phyloP scores from a whole-genome alignment of 2,113 vertebrate species.

The Pseudopipra pipra region DNA sequence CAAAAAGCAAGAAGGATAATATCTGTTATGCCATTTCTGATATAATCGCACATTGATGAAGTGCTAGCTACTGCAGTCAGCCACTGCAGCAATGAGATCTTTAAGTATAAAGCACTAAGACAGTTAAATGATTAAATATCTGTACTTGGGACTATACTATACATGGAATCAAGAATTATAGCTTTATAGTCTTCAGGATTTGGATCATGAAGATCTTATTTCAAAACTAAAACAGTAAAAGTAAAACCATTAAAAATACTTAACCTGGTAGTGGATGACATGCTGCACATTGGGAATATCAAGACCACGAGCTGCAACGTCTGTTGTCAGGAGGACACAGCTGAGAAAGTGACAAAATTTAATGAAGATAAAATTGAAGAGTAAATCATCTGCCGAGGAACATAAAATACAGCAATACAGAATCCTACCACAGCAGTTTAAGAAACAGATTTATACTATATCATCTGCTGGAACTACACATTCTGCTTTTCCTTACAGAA shows the following conservation, averaged over 20 bases:
- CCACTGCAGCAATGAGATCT: not conserved
- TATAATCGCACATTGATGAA: not conserved
- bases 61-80: not conserved
- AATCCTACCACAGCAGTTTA: not conserved
- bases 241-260: not conserved
- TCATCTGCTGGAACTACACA: not conserved
- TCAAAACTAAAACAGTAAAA: not conserved
- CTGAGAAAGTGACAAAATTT: slow-evolving; percentile 70
- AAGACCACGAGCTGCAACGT: slow-evolving; percentile 94
- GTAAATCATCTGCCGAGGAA: not conserved
- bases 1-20: not conserved
- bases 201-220: not conserved
- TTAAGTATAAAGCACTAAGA: not conserved
- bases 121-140: not conserved
- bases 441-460: not conserved
- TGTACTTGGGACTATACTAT: fast-evolving
- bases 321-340: slow-evolving; percentile 92
- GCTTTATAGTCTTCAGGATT: not conserved
- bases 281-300: slow-evolving; percentile 95
- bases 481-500: not conserved
- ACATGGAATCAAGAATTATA: not conserved
- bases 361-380: slow-evolving; percentile 17
- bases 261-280: slow-evolving; percentile 97
- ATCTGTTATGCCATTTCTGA: not conserved
- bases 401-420: not conserved